Evolutionary conservation across 2,113 vertebrate genomes (phyloP).

Genomic region (Synodontis membranacea): DNA sequence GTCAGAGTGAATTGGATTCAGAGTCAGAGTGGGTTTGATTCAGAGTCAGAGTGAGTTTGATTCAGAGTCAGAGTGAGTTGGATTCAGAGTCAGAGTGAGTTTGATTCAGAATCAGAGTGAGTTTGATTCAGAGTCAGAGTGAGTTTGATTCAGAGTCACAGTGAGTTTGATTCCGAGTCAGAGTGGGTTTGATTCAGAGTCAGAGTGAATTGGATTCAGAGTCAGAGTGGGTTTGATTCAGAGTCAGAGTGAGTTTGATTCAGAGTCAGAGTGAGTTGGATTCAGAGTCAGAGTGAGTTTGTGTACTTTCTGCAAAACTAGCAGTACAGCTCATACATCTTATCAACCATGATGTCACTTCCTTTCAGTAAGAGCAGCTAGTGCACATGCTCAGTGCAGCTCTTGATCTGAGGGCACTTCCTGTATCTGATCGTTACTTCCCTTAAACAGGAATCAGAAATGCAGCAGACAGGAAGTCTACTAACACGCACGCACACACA

Average conservation of each 20-base stretch:
- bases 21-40: neutral
- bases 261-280: neutral
- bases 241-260: neutral
- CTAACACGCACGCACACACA: neutral
- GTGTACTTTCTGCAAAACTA: neutral
- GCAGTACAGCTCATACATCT: neutral
- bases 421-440: constrained; percentile 30
- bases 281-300: neutral
- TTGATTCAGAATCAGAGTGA: neutral
- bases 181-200: neutral
- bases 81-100: neutral
- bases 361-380: constrained; percentile 7
- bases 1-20: neutral
- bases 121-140: neutral
- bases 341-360: constrained; percentile 30
- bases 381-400: constrained; percentile 29
- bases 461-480: neutral
- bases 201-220: neutral
- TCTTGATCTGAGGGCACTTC: constrained; percentile 27
- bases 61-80: neutral
- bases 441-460: constrained; percentile 7
- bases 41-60: neutral
- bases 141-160: neutral
- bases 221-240: neutral
- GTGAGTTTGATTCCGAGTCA: neutral